These are phyloP conservation scores for Agrypnia vestita DNA, from an alignment of 1,140 invertebrate genomes.

Conservation along the genomic window DNA sequence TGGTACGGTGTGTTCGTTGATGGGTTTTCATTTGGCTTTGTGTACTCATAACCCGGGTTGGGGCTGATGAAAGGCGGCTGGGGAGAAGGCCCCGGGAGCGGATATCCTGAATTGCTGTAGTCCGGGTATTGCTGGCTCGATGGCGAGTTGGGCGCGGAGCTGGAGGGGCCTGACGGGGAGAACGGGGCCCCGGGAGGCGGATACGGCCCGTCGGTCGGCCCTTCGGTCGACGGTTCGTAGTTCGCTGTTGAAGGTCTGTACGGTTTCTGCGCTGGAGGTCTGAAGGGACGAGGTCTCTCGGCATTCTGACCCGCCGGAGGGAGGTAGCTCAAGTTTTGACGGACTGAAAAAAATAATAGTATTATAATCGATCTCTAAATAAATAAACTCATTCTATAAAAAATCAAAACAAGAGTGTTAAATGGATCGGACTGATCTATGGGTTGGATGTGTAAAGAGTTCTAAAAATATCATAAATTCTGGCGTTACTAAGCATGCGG, in stretches of 20 bases:
- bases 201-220: constrained; percentile 66
- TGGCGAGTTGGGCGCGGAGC: constrained; percentile 62
- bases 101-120: constrained; percentile 63
- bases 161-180: constrained; percentile 64
- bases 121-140: constrained; percentile 62
- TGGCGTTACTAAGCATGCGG: too few relatives aligned
- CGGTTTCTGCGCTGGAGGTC: constrained; percentile 70
- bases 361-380: not conserved
- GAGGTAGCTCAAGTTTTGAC: constrained; percentile 75
- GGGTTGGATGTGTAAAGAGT: too few relatives aligned
- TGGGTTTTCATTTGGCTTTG: constrained; percentile 59
- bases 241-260: constrained; percentile 59
- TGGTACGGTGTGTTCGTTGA: constrained; percentile 59
- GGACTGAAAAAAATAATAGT: constrained; percentile 71
- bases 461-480: too few relatives aligned
- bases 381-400: too few relatives aligned
- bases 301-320: constrained; percentile 77
- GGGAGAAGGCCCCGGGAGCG: constrained; percentile 63
- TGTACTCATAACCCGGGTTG: constrained; percentile 36
- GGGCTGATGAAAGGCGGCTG: constrained; percentile 60
- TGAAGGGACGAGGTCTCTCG: constrained; percentile 80
- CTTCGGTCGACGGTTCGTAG: constrained; percentile 61
- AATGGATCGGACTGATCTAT: too few relatives aligned
- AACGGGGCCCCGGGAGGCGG: constrained; percentile 65
- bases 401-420: too few relatives aligned